A percentile compares a stretch with the other conserved stretches of the same genome.
Conservation (phyloP, 2,797 vertebrate species). For the Onychomys torridus region DNA sequence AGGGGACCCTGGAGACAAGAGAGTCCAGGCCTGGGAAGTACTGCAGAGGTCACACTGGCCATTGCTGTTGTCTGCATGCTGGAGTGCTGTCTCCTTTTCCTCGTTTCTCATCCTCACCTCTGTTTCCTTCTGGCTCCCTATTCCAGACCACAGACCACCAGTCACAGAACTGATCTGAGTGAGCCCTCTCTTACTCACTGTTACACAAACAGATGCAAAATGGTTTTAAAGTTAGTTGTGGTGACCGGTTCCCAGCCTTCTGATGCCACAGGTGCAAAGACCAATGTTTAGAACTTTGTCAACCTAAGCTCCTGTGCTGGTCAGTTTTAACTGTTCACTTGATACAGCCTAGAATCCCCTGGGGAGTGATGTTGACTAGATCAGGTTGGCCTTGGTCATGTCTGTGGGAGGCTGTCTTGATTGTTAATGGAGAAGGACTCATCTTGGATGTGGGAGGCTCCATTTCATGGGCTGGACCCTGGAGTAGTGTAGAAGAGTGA, state of each 20-base stretch:
- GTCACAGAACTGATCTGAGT: neutral
- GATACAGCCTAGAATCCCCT: neutral
- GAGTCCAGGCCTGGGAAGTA: neutral
- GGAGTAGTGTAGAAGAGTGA: neutral
- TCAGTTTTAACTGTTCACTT: neutral
- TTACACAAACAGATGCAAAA: neutral
- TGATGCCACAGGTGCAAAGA: neutral
- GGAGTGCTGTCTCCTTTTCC: neutral
- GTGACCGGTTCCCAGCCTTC: neutral
- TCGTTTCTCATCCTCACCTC: neutral
- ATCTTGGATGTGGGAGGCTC: neutral
- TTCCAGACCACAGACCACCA: neutral
- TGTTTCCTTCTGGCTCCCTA: neutral
- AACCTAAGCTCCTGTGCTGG: neutral
- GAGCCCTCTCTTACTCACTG: neutral
- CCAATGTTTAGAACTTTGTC: neutral
- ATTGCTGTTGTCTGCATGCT: neutral
- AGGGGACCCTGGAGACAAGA: neutral
- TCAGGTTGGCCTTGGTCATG: neutral
- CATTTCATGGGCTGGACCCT: neutral
- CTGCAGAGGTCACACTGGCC: neutral
- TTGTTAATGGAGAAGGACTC: neutral
- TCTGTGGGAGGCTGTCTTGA: neutral
- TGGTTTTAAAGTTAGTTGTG: neutral
- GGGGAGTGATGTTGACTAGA: neutral